Evolutionary conservation across 2,797 vertebrate genomes (phyloP).

Genomic region (Myoxocephalus aenaeus): DNA sequence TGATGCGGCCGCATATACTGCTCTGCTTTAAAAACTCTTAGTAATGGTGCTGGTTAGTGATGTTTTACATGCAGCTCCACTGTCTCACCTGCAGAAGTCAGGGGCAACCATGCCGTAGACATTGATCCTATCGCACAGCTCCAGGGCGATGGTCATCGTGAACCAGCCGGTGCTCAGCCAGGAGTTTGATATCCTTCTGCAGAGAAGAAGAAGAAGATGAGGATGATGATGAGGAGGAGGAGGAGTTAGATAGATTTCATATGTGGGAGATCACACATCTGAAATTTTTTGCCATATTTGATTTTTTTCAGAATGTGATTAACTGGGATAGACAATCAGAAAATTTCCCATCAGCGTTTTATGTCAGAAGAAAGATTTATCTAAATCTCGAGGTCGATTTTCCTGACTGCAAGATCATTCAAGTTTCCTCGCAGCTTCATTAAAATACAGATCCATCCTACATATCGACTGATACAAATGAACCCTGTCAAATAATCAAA

Average conservation of each 20-base stretch:
- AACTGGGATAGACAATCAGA: constrained; percentile 51
- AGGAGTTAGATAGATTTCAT: constrained; percentile 49
- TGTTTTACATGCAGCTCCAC: constrained; percentile 38
- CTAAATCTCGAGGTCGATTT: constrained; percentile 57
- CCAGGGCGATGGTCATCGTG: constrained; percentile 97
- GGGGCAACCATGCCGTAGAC: constrained; percentile 99
- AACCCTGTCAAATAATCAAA: constrained; percentile 75
- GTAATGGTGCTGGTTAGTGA: background rate
- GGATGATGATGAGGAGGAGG: background rate
- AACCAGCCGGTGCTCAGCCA: constrained; percentile 99
- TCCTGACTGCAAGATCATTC: constrained; percentile 56
- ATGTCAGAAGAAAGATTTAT: constrained; percentile 62
- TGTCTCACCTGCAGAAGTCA: constrained; percentile 96
- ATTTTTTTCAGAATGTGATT: constrained; percentile 43
- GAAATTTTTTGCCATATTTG: constrained; percentile 20
- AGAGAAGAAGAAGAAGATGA: constrained; percentile 1
- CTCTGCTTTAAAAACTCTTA: background rate
- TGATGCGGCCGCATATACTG: background rate
- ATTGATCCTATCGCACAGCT: constrained; percentile 96
- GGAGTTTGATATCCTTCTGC: constrained; percentile 96
- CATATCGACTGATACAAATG: constrained; percentile 64
- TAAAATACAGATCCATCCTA: constrained; percentile 70
- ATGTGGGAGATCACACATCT: constrained; percentile 58
- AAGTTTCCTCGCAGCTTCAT: constrained; percentile 62
- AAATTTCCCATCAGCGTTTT: constrained; percentile 40